Conservation (phyloP, 1,140 invertebrate species). For the Lutraria rhynchaena region DNA sequence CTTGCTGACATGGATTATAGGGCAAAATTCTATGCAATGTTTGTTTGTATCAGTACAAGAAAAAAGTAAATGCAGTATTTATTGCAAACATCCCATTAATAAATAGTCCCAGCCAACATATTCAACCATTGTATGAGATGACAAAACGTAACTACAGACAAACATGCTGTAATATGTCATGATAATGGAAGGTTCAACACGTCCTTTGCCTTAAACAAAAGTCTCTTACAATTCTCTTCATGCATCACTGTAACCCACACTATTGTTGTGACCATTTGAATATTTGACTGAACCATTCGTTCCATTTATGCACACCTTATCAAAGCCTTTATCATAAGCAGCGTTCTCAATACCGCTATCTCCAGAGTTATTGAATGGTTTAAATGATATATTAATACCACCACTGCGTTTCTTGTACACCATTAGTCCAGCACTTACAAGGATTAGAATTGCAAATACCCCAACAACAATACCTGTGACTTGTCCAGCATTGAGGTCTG, state of each 20-base stretch:
- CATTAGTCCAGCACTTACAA: slow-evolving; percentile 10
- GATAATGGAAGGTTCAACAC: too few species aligned
- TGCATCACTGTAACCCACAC: not conserved
- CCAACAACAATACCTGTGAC: slow-evolving; percentile 41
- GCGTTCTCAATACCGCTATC: slow-evolving; percentile 34
- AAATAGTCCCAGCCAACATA: too few species aligned
- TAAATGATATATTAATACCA: not conserved
- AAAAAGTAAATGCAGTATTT: too few species aligned
- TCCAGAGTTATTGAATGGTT: not conserved
- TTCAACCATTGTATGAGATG: too few species aligned
- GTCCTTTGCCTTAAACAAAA: too few species aligned
- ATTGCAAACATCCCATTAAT: too few species aligned
- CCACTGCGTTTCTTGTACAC: slow-evolving; percentile 1
- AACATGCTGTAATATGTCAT: too few species aligned
- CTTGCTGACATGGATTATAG: too few species aligned
- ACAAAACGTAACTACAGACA: too few species aligned
- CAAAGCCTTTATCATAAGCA: slow-evolving; percentile 19
- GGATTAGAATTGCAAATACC: not conserved
- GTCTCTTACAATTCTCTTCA: too few species aligned
- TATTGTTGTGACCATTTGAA: slow-evolving; percentile 1
- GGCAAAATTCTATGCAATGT: too few species aligned
- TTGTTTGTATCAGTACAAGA: too few species aligned
- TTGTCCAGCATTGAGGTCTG: slow-evolving; percentile 21
- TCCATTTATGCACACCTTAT: slow-evolving; percentile 44
- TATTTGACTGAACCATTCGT: not conserved